Evolutionary conservation across 2,888 invertebrate genomes (phyloP).

Genomic region (Polydrusus tereticollis): DNA sequence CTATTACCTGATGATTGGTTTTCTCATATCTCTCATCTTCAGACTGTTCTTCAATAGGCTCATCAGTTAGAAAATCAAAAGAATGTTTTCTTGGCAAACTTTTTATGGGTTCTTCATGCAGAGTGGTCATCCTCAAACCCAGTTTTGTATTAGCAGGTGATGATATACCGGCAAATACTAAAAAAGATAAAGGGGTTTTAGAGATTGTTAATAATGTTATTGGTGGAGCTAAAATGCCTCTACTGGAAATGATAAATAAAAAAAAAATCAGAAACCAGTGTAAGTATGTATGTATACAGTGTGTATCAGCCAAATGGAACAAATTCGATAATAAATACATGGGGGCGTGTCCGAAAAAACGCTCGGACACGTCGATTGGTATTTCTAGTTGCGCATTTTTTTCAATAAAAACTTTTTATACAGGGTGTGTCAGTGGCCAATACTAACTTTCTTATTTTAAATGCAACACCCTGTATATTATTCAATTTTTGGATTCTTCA

Average conservation of each 20-base stretch:
- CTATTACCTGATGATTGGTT: slow-evolving; percentile 55
- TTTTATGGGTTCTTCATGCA: slow-evolving; percentile 85
- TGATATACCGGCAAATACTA: slow-evolving; percentile 68
- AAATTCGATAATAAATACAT: too few relatives aligned
- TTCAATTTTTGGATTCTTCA: too few relatives aligned
- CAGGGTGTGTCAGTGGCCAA: too few relatives aligned
- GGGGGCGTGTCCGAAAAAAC: too few relatives aligned
- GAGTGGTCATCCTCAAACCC: slow-evolving; percentile 90
- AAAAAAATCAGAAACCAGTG: slow-evolving; percentile 20
- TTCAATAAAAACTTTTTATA: too few relatives aligned
- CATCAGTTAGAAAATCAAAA: slow-evolving; percentile 64
- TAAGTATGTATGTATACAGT: too few relatives aligned
- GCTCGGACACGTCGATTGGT: too few relatives aligned
- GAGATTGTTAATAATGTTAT: neutral
- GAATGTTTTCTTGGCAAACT: slow-evolving; percentile 66
- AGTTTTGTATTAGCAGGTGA: slow-evolving; percentile 89
- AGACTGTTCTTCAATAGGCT: slow-evolving; percentile 64
- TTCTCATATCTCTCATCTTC: slow-evolving; percentile 61
- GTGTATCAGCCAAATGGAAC: too few relatives aligned
- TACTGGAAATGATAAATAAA: slow-evolving; percentile 16
- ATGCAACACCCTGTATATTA: too few relatives aligned
- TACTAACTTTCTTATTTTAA: too few relatives aligned
- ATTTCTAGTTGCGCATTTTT: too few relatives aligned
- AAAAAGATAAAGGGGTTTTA: slow-evolving; percentile 33
- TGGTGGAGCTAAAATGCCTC: slow-evolving; percentile 19